A percentile compares a stretch with the other conserved stretches of the same genome.
phyloP scores from a whole-genome alignment of 2,888 invertebrate species.

The Luffia ferchaultella region DNA sequence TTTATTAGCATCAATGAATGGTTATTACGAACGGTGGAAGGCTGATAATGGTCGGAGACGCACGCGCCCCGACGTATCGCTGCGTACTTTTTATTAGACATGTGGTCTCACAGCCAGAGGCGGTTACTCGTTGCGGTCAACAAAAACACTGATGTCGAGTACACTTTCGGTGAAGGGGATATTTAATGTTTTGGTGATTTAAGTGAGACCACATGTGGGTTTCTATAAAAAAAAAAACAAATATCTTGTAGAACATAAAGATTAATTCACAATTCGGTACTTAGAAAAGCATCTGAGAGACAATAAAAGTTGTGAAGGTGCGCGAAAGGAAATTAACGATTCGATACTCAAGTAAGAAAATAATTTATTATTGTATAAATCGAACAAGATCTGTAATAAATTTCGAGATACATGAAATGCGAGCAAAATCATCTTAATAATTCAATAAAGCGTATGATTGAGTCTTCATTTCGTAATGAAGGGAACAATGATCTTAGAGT shows the following conservation, averaged over 20 bases:
- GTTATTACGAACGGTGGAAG: conserved; percentile 44
- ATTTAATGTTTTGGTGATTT: no score
- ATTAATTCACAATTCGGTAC: no score
- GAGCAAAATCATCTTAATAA: background rate
- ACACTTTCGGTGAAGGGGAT: background rate
- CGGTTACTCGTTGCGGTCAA: background rate
- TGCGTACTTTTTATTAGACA: background rate
- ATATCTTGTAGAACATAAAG: no score
- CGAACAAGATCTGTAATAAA: background rate
- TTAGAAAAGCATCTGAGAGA: no score
- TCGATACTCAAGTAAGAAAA: no score
- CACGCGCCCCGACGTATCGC: conserved; percentile 27
- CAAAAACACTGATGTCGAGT: background rate
- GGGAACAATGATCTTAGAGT: background rate
- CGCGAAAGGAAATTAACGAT: no score
- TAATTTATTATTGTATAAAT: background rate
- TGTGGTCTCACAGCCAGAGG: background rate
- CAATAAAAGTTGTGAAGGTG: no score
- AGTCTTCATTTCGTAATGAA: background rate
- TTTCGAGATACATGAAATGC: background rate
- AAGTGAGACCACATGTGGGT: no score
- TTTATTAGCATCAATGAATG: conserved; percentile 42
- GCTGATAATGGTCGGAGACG: conserved; percentile 27
- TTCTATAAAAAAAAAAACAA: no score
- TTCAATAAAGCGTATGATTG: background rate